Evolutionary conservation across 92 coral and sea anemone genomes (phyloP).

Genomic region (Actinernus sp.): DNA sequence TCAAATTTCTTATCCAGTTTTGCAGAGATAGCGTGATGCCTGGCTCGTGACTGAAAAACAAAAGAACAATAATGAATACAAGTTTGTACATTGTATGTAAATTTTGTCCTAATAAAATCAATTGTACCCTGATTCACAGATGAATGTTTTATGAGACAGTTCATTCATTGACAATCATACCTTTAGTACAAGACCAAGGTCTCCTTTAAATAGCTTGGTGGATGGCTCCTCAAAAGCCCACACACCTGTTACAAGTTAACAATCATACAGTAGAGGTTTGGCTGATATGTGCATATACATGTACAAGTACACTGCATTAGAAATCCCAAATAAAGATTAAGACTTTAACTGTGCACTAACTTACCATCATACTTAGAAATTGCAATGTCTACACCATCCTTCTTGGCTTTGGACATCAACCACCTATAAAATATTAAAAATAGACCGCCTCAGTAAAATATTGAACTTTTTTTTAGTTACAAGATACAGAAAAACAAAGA

Average conservation of each 20-base stretch:
- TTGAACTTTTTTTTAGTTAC: too few species aligned
- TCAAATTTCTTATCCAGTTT: conserved; percentile 79
- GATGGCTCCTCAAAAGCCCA: conserved; percentile 97
- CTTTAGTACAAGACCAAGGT: conserved; percentile 93
- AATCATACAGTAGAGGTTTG: too few species aligned
- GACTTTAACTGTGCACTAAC: too few species aligned
- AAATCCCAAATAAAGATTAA: background rate
- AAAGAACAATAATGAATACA: too few species aligned
- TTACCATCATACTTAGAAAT: conserved; percentile 98
- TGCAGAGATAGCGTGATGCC: conserved; percentile 96
- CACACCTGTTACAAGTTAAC: conserved; percentile 82
- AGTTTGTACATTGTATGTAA: too few species aligned
- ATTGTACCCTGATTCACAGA: too few species aligned
- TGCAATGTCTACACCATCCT: conserved; percentile 92
- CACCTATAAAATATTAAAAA: conserved; percentile 52
- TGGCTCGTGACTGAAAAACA: conserved; percentile 84
- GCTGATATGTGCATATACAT: background rate
- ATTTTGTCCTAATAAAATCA: too few species aligned
- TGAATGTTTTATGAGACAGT: too few species aligned
- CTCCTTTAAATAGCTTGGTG: conserved; percentile 78
- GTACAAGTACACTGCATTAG: background rate
- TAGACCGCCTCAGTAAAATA: background rate
- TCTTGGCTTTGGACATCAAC: conserved; percentile 88
- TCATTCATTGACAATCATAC: too few species aligned
- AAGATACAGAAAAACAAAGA: too few species aligned